Base-by-base conservation (phyloP, 1,140 invertebrate species). In the Ceratina calcarata region DNA sequence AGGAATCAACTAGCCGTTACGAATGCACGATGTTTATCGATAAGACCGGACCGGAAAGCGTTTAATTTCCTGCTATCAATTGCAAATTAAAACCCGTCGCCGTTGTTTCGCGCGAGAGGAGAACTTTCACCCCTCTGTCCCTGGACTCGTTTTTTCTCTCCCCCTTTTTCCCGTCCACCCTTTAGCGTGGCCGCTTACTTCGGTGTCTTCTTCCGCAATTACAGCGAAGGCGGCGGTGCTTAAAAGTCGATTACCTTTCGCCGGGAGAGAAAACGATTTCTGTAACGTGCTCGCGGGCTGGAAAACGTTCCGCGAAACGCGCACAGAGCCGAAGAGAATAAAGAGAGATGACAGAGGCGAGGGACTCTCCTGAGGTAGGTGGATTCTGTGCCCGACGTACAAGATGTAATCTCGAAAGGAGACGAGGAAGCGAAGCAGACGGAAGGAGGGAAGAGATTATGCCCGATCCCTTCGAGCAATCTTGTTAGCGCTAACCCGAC, bases 401-500 rank as follows among this genome's bases (percentile, higher is more conserved):
- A 73, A 86, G 86, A 87, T 86, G 82, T 87, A 87, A 87, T 87
- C 86, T 86, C 58, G 71, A 76, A 84, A 76, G 78, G 70, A 45
- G 77, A 86, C 75, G 66, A 80, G 84, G 76, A 78, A 70, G 78
- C 57, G 75, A 76, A 72, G 65, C 51, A 78, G 83, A 74, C 55
- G 69, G 78, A 64, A 62, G 62, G 68, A 65, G 68, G 76, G 68
- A 66, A 79, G 78, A 85, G 85, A 88, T 87, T 87, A 86, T 86
- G 78, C 79, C 60, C 71, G 77, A 83, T 88, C 84, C 88, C 87
- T 89, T 83, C 79, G 70, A 83, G 83, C 84, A 89, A 90, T 89
- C 88, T 88, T 88, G 88, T 89, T 89, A 90, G 82, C 84, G 77
- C 81, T 85, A 88, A 82, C 81, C 75, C 74, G 75, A 75, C 20